Evolutionary conservation across 2,113 vertebrate genomes (phyloP).

Genomic region (Sarotherodon lohbergeri): DNA sequence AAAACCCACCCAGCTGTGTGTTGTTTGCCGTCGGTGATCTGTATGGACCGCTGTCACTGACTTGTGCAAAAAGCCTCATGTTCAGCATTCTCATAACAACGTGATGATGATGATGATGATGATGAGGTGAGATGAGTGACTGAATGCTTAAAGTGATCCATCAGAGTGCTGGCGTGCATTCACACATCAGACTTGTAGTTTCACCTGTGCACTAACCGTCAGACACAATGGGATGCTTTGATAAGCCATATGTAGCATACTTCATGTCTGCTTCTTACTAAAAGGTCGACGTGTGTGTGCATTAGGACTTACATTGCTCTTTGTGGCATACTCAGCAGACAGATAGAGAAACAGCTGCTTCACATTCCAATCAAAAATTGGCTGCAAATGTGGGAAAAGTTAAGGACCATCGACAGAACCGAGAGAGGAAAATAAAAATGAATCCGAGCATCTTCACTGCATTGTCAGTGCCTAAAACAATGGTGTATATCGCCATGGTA

Average conservation of each 20-base stretch:
- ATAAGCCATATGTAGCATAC: not conserved
- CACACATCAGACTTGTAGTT: not conserved
- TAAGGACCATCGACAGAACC: conserved; percentile 69
- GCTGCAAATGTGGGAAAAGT: conserved; percentile 84
- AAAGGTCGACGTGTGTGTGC: not conserved
- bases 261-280: not conserved
- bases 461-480: not conserved
- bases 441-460: not conserved
- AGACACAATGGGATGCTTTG: not conserved
- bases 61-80: not conserved
- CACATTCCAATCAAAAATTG: conserved; percentile 98
- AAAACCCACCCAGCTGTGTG: not conserved
- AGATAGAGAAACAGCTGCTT: conserved; percentile 97
- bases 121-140: not conserved
- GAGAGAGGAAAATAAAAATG: not conserved
- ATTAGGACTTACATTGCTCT: conserved; percentile 85
- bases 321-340: conserved; percentile 93
- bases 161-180: not conserved
- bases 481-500: not conserved
- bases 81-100: not conserved
- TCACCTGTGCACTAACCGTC: not conserved
- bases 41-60: not conserved
- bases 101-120: not conserved
- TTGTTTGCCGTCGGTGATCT: not conserved
- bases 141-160: not conserved